Percentiles rank a stretch among this genome's conserved stretches.
phyloP scores from a whole-genome alignment of 2,888 invertebrate species.

The Campoletis raptor region DNA sequence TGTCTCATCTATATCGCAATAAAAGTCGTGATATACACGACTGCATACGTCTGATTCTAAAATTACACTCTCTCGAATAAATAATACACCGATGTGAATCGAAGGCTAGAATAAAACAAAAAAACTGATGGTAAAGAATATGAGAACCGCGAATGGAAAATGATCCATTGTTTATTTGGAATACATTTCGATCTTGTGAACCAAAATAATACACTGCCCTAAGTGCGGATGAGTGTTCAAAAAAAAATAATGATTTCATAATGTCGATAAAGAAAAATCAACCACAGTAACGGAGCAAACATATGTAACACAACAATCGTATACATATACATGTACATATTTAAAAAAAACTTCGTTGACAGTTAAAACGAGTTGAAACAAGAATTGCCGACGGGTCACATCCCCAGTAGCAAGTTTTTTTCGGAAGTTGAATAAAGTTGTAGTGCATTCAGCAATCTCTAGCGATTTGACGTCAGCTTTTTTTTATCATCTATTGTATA shows the following conservation, averaged over 20 bases:
- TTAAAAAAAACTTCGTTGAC: slow-evolving; percentile 1
- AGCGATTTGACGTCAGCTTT: neutral
- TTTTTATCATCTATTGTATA: neutral
- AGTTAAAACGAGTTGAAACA: neutral
- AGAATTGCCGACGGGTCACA: neutral
- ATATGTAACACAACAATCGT: neutral
- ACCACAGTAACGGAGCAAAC: neutral
- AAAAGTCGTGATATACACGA: neutral
- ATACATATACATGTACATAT: neutral
- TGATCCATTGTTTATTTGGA: neutral
- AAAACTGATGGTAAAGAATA: neutral
- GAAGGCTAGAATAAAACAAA: neutral
- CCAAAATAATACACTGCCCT: neutral
- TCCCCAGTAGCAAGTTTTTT: neutral
- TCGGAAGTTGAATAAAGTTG: neutral
- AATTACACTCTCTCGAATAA: neutral
- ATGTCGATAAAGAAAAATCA: neutral
- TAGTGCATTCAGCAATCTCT: neutral
- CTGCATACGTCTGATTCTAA: neutral
- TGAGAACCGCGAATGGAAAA: neutral
- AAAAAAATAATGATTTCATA: neutral
- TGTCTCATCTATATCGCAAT: neutral
- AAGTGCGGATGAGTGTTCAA: neutral
- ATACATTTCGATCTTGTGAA: neutral
- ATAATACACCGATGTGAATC: neutral